phyloP scores from a whole-genome alignment of 2,797 vertebrate genomes.

The Neosilurus hyrtlii region DNA sequence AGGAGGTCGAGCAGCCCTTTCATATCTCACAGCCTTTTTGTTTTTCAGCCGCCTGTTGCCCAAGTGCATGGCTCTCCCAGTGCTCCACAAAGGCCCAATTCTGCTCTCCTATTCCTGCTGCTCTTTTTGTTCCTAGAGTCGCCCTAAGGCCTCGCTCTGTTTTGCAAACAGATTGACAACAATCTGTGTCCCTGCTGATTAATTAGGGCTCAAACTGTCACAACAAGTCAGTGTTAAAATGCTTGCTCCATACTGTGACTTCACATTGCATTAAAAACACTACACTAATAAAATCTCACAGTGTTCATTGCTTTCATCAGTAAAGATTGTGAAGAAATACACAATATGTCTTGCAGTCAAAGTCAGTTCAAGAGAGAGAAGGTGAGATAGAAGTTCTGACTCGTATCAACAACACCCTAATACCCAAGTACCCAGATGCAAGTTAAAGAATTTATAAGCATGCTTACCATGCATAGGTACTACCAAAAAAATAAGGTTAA shows the following conservation, averaged over 20 bases:
- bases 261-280: conserved; percentile 26
- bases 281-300: conserved; percentile 2
- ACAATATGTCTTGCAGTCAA: not conserved
- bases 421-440: not conserved
- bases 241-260: conserved; percentile 22
- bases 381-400: not conserved
- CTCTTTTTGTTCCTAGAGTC: conserved; percentile 37
- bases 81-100: conserved; percentile 50
- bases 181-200: conserved; percentile 60
- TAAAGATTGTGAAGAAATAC: not conserved
- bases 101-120: conserved; percentile 44
- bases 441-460: not conserved
- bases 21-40: conserved; percentile 70
- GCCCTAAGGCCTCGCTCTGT: conserved; percentile 50
- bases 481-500: not conserved
- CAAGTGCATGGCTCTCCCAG: conserved; percentile 47
- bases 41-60: conserved; percentile 56
- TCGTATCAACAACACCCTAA: not conserved
- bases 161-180: conserved; percentile 66
- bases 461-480: not conserved
- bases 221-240: conserved; percentile 50
- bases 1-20: conserved; percentile 71
- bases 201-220: conserved; percentile 62
- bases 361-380: not conserved
- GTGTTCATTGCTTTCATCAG: not conserved